Conservation (phyloP, 2,797 vertebrate genomes). For the Pseudochromis fuscus region DNA sequence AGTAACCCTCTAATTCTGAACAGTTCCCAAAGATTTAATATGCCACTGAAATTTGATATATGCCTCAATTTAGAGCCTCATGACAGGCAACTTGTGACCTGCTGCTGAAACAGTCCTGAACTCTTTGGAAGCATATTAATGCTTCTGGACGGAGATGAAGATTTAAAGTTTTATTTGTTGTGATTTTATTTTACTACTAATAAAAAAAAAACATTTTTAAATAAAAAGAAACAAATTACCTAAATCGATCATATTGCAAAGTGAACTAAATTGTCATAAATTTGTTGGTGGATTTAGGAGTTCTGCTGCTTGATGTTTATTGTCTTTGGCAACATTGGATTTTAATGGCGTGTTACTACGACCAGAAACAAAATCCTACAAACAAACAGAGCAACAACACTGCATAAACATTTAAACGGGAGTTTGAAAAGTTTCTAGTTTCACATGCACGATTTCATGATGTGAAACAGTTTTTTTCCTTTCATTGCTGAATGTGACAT, state of each 20-base stretch:
- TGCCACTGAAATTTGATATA: conserved; percentile 83
- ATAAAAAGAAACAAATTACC: not conserved
- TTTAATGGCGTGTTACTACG: not conserved
- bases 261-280: not conserved
- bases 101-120: conserved; percentile 69
- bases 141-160: conserved; percentile 1
- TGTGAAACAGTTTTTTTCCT: too few relatives aligned
- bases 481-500: too few relatives aligned
- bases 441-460: not conserved
- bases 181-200: not conserved
- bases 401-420: not conserved
- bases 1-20: conserved; percentile 71
- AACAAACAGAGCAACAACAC: not conserved
- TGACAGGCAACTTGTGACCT: conserved; percentile 85
- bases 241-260: not conserved
- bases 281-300: not conserved
- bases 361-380: not conserved
- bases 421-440: not conserved
- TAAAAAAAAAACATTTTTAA: not conserved
- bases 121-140: conserved; percentile 67
- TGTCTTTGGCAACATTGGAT: not conserved
- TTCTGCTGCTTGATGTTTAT: not conserved
- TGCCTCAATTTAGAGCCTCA: conserved; percentile 84
- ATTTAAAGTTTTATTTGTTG: not conserved
- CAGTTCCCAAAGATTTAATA: conserved; percentile 84